phyloP scores from a whole-genome alignment of 2,797 vertebrate species.

The Sebastes minor region DNA sequence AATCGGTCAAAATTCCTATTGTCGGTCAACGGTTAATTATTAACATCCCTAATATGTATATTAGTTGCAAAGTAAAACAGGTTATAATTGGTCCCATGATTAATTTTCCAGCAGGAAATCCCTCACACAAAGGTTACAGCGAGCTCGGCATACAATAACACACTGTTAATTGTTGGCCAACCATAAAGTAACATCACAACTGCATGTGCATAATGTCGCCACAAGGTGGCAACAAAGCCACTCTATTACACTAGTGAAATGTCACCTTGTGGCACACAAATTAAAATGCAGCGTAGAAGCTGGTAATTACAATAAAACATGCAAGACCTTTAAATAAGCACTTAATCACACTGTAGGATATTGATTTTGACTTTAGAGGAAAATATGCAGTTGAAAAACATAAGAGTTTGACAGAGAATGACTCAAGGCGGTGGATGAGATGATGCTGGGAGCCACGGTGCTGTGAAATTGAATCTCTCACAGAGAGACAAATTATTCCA shows the following conservation, averaged over 20 bases:
- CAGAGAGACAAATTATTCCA: constrained; percentile 71
- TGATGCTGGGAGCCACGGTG: constrained; percentile 20
- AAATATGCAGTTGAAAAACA: constrained; percentile 11
- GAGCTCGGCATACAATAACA: too few species aligned
- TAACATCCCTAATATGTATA: too few species aligned
- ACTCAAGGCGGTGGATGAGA: constrained; percentile 12
- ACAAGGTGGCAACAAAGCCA: too few species aligned
- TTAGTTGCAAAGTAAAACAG: too few species aligned
- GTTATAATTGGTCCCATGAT: too few species aligned
- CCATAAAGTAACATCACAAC: too few species aligned
- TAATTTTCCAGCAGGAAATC: too few species aligned
- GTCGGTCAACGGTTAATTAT: too few species aligned
- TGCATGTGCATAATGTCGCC: too few species aligned
- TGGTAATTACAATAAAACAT: background rate
- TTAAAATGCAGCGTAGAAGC: background rate
- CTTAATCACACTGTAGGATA: background rate
- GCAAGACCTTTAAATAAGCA: background rate
- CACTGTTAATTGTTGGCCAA: too few species aligned
- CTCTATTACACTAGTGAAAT: background rate
- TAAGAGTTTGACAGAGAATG: constrained; percentile 1
- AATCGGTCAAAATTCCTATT: too few species aligned
- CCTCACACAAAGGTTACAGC: too few species aligned
- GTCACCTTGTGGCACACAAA: background rate
- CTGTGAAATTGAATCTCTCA: constrained; percentile 54
- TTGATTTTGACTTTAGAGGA: background rate